Evolutionary conservation across 2,888 invertebrate genomes (phyloP), one percentile per base, ranked within the genome.

Genomic region (Tanypteryx hageni): DNA sequence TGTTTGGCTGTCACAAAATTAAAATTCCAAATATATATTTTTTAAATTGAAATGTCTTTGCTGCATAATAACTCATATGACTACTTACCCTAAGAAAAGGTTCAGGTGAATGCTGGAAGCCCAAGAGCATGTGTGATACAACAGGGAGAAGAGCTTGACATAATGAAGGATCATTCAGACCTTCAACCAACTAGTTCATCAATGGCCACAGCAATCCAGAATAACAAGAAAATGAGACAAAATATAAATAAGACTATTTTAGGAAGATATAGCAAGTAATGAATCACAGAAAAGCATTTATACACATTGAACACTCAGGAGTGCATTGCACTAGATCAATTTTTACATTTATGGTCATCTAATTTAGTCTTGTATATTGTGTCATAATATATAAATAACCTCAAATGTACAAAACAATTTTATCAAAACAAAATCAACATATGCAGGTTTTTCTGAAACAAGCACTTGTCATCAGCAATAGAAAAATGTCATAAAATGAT

Each of bases 101-200:
- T 64, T 96, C 96, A 0, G 96, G 96, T 7, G 96, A 96, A 91
- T 97, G 96, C 89, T 97, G 96, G 93, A 96, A 95, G 0, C 96
- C 96, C 0, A 96, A 96, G 18, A 98, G 94, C 94, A 97, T 96
- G 93, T 97, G 96, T 93, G 97, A 96, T 9, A 97, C 96, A 81
- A 97, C 96, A 3, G 96, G 96, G 0, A 96, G 96, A 0, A 96
- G 96, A 76, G 96, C 96, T 5, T 96, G 95, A 3, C 97, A 95
- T 7, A 96, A 94, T 5, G 96, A 95, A 0, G 96, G 96, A 44
- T 89, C 89, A 68, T 89, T 89, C 64, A 89, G 44, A 9, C 89
- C 89, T 31, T 89, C 89, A 3, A 89, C 89, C 89, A 89, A 89
- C 89, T 89, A 11, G 27, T n/a, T 76, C 27, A 14, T 27, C 22